These are phyloP conservation scores for Stegodyphus dumicola DNA, from an alignment of 1,140 invertebrate genomes.

Conservation along the genomic window DNA sequence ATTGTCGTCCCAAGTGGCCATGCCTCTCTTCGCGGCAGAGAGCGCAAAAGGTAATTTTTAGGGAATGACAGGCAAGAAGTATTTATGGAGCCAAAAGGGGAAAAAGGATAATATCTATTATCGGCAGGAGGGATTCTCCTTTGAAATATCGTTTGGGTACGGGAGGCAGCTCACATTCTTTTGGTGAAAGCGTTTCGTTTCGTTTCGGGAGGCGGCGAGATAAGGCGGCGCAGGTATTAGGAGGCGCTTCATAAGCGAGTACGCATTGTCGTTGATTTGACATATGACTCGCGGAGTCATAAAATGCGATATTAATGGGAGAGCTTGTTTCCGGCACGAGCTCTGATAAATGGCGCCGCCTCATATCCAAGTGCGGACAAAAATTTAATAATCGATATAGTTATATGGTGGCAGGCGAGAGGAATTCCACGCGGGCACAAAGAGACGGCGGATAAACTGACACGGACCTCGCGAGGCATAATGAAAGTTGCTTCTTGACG, in stretches of 20 bases:
- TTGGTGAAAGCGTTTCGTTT: constrained; percentile 51
- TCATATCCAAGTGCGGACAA: constrained; percentile 51
- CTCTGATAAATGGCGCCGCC: constrained; percentile 48
- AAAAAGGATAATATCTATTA: no score
- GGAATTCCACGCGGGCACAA: constrained; percentile 40
- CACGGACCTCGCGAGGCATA: constrained; percentile 49
- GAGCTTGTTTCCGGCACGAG: constrained; percentile 40
- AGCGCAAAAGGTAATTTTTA: no score
- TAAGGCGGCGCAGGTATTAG: constrained; percentile 25
- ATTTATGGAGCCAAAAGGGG: no score
- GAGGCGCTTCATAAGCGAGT: constrained; percentile 30
- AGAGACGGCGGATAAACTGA: constrained; percentile 55
- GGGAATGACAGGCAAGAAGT: no score
- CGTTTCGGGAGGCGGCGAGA: not conserved
- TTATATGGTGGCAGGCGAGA: constrained; percentile 32
- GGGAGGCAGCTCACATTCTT: constrained; percentile 21
- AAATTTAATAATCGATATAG: constrained; percentile 62
- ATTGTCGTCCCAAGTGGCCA: no score
- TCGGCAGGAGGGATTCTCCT: no score
- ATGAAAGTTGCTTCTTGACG: constrained; percentile 59
- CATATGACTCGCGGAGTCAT: constrained; percentile 60
- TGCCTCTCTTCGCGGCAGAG: no score
- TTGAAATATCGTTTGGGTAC: not conserved
- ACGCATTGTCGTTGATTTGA: constrained; percentile 61
- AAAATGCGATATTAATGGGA: constrained; percentile 61